Evolutionary conservation across 2,888 invertebrate genomes (phyloP), one percentile per base, ranked within the genome.

Genomic region (Tupiocoris notatus): DNA sequence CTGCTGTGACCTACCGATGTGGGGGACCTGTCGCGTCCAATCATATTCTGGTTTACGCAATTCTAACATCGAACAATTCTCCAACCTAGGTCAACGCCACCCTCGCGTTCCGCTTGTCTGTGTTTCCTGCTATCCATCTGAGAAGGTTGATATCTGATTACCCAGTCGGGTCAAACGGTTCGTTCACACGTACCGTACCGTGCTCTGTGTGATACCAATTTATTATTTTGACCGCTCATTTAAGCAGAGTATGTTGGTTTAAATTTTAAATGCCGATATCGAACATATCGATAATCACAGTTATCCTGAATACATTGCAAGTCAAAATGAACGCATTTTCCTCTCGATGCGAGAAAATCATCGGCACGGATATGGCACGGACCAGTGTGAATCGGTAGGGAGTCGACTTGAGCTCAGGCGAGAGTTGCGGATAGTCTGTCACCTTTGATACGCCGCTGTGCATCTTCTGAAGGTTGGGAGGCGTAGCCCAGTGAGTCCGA

Each of bases 21-120:
- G 1, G 16, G 25, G 18, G 18, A 23, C 64, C 66, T 54, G 66
- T 20, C 66, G 39, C 18, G 54, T 54, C 54, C 21, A 66, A 54
- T 66, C 54, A 54, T 66, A 54, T 66, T 66, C 20, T 54, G 66
- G 39, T 66, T 66, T 66, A 66, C 66, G 66, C 66, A 66, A 66
- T 39, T 3, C 39, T 3, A 39, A 39, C 39, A 12, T 39, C 66
- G 39, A 65, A n/a, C 18, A 18, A 21, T 66, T 65, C 56, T 0
- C 54, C 66, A 54, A 56, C 66, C 66, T 66, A 39, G 56, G 56
- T 54, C 66, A 66, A 66, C n/a, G n/a, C n/a, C 64, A 64, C 54
- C 66, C 39, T 9, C 54, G 21, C 66, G 39, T 21, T 54, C 39
- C 39, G 39, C 39, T 39, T 39, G 39, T 39, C 39, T 39, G 39